phyloP scores from a whole-genome alignment of 1,140 invertebrate species.

The Atta texana region DNA sequence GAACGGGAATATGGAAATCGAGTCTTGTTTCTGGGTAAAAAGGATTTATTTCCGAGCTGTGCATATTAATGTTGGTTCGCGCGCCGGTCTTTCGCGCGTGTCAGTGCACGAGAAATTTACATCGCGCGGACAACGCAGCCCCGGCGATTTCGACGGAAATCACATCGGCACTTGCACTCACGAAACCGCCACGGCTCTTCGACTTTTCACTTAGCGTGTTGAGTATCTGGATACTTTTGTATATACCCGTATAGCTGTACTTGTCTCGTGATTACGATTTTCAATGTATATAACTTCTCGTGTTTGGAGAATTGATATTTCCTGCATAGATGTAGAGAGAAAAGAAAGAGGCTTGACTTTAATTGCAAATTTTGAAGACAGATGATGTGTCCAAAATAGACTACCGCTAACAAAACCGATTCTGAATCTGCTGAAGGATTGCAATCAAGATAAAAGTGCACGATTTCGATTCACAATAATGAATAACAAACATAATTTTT shows the following conservation, averaged over 20 bases:
- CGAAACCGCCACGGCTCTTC: conserved; percentile 18
- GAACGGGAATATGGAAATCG: conserved; percentile 69
- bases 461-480: neutral
- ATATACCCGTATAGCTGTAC: neutral
- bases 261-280: conserved; percentile 16
- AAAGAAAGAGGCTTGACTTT: neutral
- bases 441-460: neutral
- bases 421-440: neutral
- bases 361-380: conserved; percentile 2
- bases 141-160: conserved; percentile 35
- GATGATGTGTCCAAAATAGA: neutral
- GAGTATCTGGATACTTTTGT: neutral
- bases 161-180: conserved; percentile 18
- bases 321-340: neutral
- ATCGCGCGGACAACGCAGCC: neutral
- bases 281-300: neutral
- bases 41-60: conserved; percentile 69
- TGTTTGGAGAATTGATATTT: conserved; percentile 15
- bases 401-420: neutral
- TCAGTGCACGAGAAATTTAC: conserved; percentile 54
- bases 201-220: conserved; percentile 38
- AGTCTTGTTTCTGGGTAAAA: conserved; percentile 43
- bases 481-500: neutral
- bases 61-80: conserved; percentile 58
- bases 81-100: conserved; percentile 58